Base-by-base conservation (phyloP, 2,797 vertebrate genomes). In the Myotis myotis region DNA sequence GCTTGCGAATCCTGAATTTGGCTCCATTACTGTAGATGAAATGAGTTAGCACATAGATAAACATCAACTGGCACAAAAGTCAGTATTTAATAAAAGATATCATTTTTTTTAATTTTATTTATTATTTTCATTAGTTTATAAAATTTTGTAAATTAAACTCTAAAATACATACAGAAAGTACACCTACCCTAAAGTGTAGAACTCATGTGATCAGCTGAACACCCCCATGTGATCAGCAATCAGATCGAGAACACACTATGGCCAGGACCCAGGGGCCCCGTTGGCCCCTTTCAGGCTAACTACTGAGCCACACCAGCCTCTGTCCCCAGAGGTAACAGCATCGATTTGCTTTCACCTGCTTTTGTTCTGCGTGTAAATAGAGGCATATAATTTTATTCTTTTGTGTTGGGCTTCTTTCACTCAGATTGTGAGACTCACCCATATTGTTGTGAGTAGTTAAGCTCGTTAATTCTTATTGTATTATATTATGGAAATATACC, bases 41-140 rank as follows among this genome's bases (percentile, higher is more conserved):
- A 78, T 72, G 68, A 89, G 7, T 74, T 72, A 80, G 5, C 23
- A 23, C 3, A 4, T 30, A 68, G 70, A 41, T 28, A 94, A 84
- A 66, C 57, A 62, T 30, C 20, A 76, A 38, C 10, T 76, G 30
- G 53, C 36, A 80, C 20, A 87, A 89, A 82, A 47, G 2, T 12
- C 36, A 93, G 36, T 68, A n/a, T 19, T 57, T 44, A 66, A 72
- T 57, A 75, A 72, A 76, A n/a, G 5, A 33, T 71, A 41, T 15
- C 22, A 76, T 36, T 90, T 74, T 87, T 87, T 95, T 25, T n/a
- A 74, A 38, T 38, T 62, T 81, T 92, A 44, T 76, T 49, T 64
- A 51, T n/a, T 66, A 64, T 71, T 53, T n/a, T 17, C n/a, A 90
- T 83, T 62, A 87, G 28, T 55, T 88, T 81, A 82, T 88, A 86